phyloP scores from a whole-genome alignment of 2,888 invertebrate genomes.

The Clivina fossor region DNA sequence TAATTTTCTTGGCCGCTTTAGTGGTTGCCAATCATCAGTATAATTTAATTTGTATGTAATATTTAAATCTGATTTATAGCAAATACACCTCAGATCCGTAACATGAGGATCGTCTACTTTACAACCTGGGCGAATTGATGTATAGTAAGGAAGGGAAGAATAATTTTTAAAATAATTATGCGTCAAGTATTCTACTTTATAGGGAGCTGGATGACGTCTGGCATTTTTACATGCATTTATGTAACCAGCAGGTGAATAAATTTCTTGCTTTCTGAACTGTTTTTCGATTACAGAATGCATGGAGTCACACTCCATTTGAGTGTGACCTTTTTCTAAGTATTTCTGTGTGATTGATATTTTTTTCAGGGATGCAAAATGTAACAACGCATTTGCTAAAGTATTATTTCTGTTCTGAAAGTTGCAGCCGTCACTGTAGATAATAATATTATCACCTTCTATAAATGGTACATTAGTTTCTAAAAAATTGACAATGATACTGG shows the following conservation, averaged over 20 bases:
- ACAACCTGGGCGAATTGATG: too few relatives aligned
- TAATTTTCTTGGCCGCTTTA: too few relatives aligned
- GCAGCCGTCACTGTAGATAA: constrained; percentile 44
- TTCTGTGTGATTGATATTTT: constrained; percentile 42
- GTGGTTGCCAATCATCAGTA: too few relatives aligned
- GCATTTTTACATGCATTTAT: constrained; percentile 37
- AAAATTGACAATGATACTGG: constrained; percentile 17
- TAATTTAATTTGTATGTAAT: too few relatives aligned
- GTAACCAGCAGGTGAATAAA: constrained; percentile 38
- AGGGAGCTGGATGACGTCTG: constrained; percentile 34
- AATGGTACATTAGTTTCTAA: constrained; percentile 8
- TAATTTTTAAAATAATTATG: too few relatives aligned
- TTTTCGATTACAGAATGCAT: constrained; percentile 43
- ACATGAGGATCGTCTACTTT: too few relatives aligned
- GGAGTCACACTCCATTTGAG: constrained; percentile 44
- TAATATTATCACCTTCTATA: constrained; percentile 29
- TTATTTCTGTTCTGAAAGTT: constrained; percentile 43
- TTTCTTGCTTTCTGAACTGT: constrained; percentile 35
- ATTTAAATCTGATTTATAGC: too few relatives aligned
- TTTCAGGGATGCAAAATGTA: constrained; percentile 37
- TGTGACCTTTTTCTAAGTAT: constrained; percentile 43
- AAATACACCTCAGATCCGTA: too few relatives aligned
- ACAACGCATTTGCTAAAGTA: constrained; percentile 41
- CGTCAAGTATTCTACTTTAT: constrained; percentile 36
- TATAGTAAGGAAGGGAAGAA: too few relatives aligned